Conservation (phyloP, 2,797 vertebrate species). For the Syngnathus rostellatus region DNA sequence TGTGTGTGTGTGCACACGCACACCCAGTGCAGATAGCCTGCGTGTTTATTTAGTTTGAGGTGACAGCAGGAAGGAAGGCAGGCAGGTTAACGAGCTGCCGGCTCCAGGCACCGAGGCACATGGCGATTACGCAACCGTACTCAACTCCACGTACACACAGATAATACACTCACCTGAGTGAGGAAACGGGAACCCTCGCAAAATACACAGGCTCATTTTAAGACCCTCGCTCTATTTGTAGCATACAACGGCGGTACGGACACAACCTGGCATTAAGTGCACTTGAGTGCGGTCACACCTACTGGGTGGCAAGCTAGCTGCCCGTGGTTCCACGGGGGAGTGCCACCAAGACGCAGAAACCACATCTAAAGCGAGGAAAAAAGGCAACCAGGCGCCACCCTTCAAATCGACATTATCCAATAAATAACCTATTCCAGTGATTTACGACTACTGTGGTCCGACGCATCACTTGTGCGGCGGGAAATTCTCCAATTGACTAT, state of each 20-base stretch:
- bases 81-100: conserved; percentile 69
- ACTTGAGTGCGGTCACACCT: background rate
- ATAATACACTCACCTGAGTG: conserved; percentile 45
- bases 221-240: background rate
- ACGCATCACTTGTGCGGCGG: background rate
- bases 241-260: background rate
- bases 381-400: background rate
- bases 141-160: conserved; percentile 47
- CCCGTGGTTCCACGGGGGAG: background rate
- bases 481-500: background rate
- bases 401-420: background rate
- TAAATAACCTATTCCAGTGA: too few species aligned
- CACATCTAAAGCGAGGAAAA: background rate
- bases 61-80: conserved; percentile 73
- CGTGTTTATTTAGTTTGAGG: conserved; percentile 71
- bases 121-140: conserved; percentile 62
- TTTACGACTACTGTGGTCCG: too few species aligned
- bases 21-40: conserved; percentile 41
- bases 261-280: background rate
- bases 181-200: conserved; percentile 17
- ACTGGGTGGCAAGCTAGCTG: background rate
- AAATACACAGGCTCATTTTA: conserved; percentile 16
- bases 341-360: background rate
- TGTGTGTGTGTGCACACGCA: conserved; percentile 16
- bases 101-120: conserved; percentile 59